phyloP scores from a whole-genome alignment of 2,797 vertebrate species.

The Dipus sagitta region DNA sequence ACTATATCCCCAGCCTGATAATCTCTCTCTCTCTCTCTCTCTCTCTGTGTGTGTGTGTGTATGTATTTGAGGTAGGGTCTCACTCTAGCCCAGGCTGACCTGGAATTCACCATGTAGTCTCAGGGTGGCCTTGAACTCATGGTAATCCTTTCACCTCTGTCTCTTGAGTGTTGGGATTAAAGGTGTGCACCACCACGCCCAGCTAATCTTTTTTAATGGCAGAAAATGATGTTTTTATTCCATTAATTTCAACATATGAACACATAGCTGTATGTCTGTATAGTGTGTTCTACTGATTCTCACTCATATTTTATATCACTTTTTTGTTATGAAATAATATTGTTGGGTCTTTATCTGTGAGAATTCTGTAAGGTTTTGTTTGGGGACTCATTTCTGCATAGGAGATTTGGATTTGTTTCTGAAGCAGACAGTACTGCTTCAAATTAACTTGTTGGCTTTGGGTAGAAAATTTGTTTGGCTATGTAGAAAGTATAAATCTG shows the following conservation, averaged over 20 bases:
- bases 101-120: no score
- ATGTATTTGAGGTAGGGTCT: no score
- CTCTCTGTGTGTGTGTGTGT: no score
- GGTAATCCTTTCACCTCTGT: no score
- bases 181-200: no score
- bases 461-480: background rate
- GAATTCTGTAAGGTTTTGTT: background rate
- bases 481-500: background rate
- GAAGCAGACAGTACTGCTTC: slow-evolving; percentile 16
- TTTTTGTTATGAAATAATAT: slow-evolving; percentile 20
- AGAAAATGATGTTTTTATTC: slow-evolving; percentile 5
- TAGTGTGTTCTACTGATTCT: slow-evolving; percentile 1
- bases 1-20: no score
- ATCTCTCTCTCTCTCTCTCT: no score
- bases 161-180: no score
- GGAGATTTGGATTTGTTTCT: background rate
- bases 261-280: background rate
- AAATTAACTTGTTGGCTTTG: background rate
- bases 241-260: background rate
- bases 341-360: background rate
- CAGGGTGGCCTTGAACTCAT: no score
- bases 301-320: background rate
- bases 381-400: background rate
- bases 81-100: no score
- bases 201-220: background rate